A percentile compares a stretch with the other conserved stretches of the same genome.
Conservation (phyloP, 2,888 invertebrate genomes). For the Tetranychus truncatus region DNA sequence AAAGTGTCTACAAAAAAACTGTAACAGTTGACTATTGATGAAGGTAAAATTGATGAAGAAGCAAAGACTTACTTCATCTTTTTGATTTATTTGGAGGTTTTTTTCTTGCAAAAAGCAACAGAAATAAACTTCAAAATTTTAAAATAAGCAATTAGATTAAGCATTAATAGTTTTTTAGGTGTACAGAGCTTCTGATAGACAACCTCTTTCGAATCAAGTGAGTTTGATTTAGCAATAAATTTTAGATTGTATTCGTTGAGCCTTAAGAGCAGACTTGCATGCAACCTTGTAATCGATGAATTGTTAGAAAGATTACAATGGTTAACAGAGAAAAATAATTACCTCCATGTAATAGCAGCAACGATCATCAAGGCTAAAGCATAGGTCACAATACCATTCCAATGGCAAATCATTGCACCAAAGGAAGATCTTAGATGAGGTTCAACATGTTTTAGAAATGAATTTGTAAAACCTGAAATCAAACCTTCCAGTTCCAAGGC, state of each 20-base stretch:
- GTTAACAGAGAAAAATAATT: background rate
- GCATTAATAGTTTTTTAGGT: no score
- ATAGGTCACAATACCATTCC: background rate
- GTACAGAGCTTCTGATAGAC: no score
- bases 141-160: no score
- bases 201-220: background rate
- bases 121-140: no score
- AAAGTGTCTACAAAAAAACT: no score
- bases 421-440: background rate
- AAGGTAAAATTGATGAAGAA: no score
- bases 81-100: no score
- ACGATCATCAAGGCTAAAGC: background rate
- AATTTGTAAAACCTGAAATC: background rate
- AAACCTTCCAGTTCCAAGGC: constrained; percentile 9
- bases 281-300: background rate
- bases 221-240: background rate
- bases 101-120: no score
- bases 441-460: background rate
- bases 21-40: no score
- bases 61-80: no score
- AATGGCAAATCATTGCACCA: constrained; percentile 8
- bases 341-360: constrained; percentile 4
- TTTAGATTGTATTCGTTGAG: background rate
- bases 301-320: background rate
- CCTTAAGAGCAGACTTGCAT: background rate